Conservation (phyloP, 2,797 vertebrate species). For the Alfaro cultratus region DNA sequence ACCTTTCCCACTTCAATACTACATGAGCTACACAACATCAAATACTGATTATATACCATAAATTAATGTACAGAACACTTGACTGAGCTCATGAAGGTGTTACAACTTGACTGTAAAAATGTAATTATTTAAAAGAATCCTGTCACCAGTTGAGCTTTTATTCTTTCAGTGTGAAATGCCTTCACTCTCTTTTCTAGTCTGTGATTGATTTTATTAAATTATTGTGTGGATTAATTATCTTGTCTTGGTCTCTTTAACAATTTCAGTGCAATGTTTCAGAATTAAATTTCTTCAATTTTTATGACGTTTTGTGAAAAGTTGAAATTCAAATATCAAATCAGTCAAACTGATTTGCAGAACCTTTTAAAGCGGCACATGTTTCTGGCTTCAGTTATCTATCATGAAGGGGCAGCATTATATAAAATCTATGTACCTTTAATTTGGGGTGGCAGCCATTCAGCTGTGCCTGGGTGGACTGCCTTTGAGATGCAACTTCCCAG, state of each 20-base stretch:
- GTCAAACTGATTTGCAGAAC: not conserved
- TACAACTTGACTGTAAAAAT: conserved; percentile 60
- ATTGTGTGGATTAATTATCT: conserved; percentile 64
- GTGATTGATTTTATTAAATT: conserved; percentile 79
- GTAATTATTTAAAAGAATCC: conserved; percentile 63
- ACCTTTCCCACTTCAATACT: conserved; percentile 41
- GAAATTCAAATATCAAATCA: not conserved
- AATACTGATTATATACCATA: conserved; percentile 29
- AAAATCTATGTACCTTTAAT: too few species aligned
- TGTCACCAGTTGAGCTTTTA: conserved; percentile 58
- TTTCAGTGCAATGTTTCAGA: not conserved
- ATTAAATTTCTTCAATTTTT: not conserved
- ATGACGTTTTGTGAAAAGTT: not conserved
- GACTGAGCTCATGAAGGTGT: conserved; percentile 47
- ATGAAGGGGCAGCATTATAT: not conserved
- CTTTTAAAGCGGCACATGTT: not conserved
- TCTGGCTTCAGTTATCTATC: not conserved
- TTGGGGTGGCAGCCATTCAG: too few species aligned
- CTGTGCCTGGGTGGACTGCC: too few species aligned
- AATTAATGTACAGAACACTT: conserved; percentile 50
- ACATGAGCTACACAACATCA: conserved; percentile 37
- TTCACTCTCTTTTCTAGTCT: conserved; percentile 74
- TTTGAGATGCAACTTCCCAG: too few species aligned
- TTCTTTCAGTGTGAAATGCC: conserved; percentile 63
- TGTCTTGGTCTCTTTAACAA: conserved; percentile 43